Base-by-base conservation (phyloP, 2,113 vertebrate species). In the Riparia riparia region DNA sequence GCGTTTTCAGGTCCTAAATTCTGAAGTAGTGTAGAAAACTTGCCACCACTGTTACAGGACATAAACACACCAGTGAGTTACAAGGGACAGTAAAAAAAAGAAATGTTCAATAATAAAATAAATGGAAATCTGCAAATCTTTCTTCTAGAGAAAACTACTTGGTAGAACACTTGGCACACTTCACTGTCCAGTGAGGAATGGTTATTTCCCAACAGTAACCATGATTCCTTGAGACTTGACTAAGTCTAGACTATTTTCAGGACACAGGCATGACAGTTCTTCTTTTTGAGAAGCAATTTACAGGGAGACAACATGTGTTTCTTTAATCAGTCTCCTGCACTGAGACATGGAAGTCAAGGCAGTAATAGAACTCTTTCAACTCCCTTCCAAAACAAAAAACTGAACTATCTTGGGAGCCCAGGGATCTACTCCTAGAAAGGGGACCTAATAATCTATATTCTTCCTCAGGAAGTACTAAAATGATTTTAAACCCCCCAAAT, bases 1-100 rank as follows among this genome's bases (percentile, higher is more conserved):
- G 99, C 99, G 26, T 99, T 99, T 97, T 99, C 99, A 47, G 99
- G 99, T 63, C 99, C 99, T 81, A 99, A 97, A 92, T 99, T 99
- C 95, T 99, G 98, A 41, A 99, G 98, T 94, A 99, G 98, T 31
- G 99, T 99, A 91, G 99, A 99, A 96, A 99, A 99, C 84, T 99
- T 99, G 85, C 99, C 99, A 44, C 99, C 99, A 60, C 99, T 99
- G 95, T 77, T 34, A 93, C 41, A 81, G 34, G 64, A 70, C 9
- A 82, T 61, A 63, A 83, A 93, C 69, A 95, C 17, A 69, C 3
- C 1, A 1, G 77, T 63, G 28, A 96, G 61, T 76, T 93, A 72
- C 44, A 88, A 79, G 34, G 12, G 34, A 70, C 5, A 28, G 49
- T 25, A 50, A 50, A 72, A 34, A 88, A 19, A 84, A 80, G 15